phyloP scores from a whole-genome alignment of 2,888 invertebrate genomes.

The Macrophya alboannulata region DNA sequence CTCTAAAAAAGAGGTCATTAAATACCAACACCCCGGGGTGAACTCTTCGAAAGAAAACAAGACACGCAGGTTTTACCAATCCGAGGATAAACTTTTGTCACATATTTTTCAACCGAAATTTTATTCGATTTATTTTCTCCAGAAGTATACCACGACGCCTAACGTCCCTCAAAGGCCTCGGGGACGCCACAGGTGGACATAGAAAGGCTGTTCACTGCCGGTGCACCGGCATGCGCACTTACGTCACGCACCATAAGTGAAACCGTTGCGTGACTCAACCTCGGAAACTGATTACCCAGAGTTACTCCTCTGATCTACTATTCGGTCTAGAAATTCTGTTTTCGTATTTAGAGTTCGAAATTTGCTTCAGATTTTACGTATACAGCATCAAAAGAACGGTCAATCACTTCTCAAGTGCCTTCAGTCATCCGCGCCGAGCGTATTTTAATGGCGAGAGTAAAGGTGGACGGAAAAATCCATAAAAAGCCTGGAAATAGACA shows the following conservation, averaged over 20 bases:
- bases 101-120: not conserved
- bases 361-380: not conserved
- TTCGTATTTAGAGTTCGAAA: not conserved
- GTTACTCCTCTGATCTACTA: slow-evolving; percentile 3
- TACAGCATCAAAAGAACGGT: slow-evolving; percentile 1
- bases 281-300: not conserved
- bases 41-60: not conserved
- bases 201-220: slow-evolving; percentile 16
- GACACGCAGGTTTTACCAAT: not conserved
- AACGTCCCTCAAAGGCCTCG: not conserved
- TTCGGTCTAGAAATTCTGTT: slow-evolving; percentile 2
- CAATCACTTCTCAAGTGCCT: slow-evolving; percentile 20
- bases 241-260: slow-evolving; percentile 41
- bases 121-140: not conserved
- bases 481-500: not conserved
- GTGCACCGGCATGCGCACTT: slow-evolving; percentile 31
- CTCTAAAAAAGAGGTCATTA: not conserved
- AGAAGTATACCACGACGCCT: not conserved
- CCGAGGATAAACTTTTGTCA: not conserved
- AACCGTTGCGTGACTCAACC: slow-evolving; percentile 48
- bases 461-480: not conserved
- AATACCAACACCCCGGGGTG: not conserved
- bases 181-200: slow-evolving; percentile 43
- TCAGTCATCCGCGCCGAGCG: not conserved
- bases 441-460: not conserved